Conservation (phyloP, 35 echinoderm and acorn worm species). For the Apostichopus japonicus region DNA sequence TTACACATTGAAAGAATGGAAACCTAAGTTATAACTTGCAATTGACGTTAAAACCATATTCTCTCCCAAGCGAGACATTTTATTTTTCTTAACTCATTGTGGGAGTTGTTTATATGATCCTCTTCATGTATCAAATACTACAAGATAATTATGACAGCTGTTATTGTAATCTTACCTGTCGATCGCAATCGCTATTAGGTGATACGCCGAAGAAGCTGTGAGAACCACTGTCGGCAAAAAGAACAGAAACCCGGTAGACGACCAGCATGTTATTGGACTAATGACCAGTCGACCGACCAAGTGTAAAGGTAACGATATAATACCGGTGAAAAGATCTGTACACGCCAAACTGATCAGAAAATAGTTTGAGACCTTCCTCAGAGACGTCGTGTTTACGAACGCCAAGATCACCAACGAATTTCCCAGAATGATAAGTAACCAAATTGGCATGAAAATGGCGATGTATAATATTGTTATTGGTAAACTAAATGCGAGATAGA, state of each 20-base stretch:
- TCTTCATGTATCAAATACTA: no score
- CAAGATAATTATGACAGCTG: no score
- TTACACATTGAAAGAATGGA: no score
- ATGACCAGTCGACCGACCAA: constrained; percentile 46
- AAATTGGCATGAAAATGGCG: constrained; percentile 2
- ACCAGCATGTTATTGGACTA: constrained; percentile 49
- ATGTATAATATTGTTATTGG: not conserved
- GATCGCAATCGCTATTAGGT: constrained; percentile 55
- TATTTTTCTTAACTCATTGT: no score
- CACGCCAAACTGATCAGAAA: constrained; percentile 61
- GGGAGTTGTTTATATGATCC: no score
- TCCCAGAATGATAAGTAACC: constrained; percentile 39
- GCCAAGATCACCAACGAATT: constrained; percentile 62
- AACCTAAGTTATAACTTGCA: no score
- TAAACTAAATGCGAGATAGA: not conserved
- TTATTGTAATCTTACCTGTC: constrained; percentile 32
- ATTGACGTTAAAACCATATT: no score
- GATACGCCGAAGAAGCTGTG: constrained; percentile 42
- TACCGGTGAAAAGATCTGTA: constrained; percentile 57
- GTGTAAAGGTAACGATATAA: constrained; percentile 43
- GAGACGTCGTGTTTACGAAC: constrained; percentile 31
- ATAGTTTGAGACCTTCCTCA: constrained; percentile 53
- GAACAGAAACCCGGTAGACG: constrained; percentile 28
- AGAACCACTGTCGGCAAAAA: constrained; percentile 48
- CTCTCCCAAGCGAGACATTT: no score